Evolutionary conservation across 2,113 vertebrate species (phyloP).

Genomic region (Zapus hudsonius): DNA sequence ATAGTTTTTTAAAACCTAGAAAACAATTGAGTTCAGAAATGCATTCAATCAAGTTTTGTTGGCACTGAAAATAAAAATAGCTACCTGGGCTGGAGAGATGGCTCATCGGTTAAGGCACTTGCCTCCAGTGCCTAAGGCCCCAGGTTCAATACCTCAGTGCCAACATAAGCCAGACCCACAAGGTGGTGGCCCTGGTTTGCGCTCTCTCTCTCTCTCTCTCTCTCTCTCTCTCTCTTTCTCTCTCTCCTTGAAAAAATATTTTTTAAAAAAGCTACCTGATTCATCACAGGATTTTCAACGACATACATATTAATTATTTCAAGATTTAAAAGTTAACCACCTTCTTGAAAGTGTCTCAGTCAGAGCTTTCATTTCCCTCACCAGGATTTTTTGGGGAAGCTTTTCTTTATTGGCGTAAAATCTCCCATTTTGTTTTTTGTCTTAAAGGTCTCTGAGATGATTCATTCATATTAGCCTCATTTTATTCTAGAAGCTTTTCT

Average conservation of each 20-base stretch:
- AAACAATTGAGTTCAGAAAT: slow-evolving; percentile 30
- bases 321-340: slow-evolving; percentile 32
- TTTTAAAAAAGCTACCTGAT: slow-evolving; percentile 47
- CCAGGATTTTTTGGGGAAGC: not conserved
- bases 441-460: not conserved
- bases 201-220: too few relatives aligned
- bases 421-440: slow-evolving; percentile 5
- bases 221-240: too few relatives aligned
- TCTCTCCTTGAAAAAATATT: too few relatives aligned
- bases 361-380: slow-evolving; percentile 48
- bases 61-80: slow-evolving; percentile 59
- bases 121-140: too few relatives aligned
- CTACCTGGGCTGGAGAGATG: too few relatives aligned
- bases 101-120: too few relatives aligned
- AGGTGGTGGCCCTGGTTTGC: too few relatives aligned
- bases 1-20: slow-evolving; percentile 22
- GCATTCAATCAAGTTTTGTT: slow-evolving; percentile 8
- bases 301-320: not conserved
- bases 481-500: not conserved
- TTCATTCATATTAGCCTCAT: not conserved
- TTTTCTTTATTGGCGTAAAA: slow-evolving; percentile 15
- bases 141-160: too few relatives aligned
- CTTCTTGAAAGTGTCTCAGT: not conserved
- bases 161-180: too few relatives aligned
- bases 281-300: slow-evolving; percentile 37